Evolutionary conservation across 2,113 vertebrate species (phyloP).

Genomic region (Malurus alboscapulatus): DNA sequence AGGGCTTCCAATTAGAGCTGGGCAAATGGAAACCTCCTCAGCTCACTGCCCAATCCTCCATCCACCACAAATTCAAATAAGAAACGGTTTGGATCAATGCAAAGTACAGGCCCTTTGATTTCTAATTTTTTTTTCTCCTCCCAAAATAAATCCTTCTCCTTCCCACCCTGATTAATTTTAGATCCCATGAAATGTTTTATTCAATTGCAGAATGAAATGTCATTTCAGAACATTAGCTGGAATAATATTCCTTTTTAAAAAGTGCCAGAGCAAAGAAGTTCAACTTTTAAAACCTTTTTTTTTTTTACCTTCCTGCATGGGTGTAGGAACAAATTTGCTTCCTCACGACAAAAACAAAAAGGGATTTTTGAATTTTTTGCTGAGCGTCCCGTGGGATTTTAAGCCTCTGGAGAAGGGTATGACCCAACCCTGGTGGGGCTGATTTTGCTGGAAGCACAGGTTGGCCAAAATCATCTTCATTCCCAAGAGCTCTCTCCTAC

Average conservation of each 20-base stretch:
- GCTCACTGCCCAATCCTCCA: not conserved
- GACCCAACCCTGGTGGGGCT: accelerated
- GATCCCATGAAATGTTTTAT: constrained; percentile 51
- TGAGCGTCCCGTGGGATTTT: accelerated
- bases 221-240: constrained; percentile 14
- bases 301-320: not conserved
- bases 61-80: not conserved
- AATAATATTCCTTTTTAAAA: constrained; percentile 25
- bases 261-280: not conserved
- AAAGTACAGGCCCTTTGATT: constrained; percentile 1
- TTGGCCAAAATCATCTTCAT: not conserved
- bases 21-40: not conserved
- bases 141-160: constrained; percentile 34
- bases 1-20: constrained; percentile 24
- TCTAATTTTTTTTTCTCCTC: not conserved
- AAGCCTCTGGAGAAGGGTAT: not conserved
- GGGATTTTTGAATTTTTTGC: not conserved
- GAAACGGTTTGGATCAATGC: not conserved
- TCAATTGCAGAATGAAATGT: constrained; percentile 11
- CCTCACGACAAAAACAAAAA: not conserved
- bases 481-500: not conserved
- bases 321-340: not conserved
- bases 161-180: constrained; percentile 34
- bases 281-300: not conserved
- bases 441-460: not conserved